These are phyloP conservation scores for Carapus acus DNA, from an alignment of 2,797 vertebrate species.

Conservation along the genomic window DNA sequence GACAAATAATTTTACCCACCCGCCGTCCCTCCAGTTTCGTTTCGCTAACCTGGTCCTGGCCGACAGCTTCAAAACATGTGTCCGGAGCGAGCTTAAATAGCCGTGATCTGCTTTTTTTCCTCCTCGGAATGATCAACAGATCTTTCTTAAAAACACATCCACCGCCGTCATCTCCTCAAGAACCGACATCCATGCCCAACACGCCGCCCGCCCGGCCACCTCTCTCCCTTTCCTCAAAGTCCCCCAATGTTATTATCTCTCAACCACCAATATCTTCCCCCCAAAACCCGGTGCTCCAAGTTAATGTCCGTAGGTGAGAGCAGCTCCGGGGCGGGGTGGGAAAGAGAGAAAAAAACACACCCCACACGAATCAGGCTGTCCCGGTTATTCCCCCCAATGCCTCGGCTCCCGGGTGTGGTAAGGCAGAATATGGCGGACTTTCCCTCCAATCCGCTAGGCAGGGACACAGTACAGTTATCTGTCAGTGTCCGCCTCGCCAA, in stretches of 20 bases:
- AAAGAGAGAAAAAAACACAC: no score
- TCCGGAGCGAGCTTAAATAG: constrained; percentile 30
- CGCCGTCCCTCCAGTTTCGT: constrained; percentile 31
- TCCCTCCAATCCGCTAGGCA: constrained; percentile 64
- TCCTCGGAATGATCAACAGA: constrained; percentile 68
- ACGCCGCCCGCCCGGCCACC: no score
- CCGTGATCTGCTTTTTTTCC: constrained; percentile 1
- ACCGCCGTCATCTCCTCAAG: constrained; percentile 48
- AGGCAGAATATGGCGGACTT: constrained; percentile 85
- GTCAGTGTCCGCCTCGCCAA: constrained; percentile 41
- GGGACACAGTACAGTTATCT: constrained; percentile 65
- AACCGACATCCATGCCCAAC: constrained; percentile 44
- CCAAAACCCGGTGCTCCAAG: no score
- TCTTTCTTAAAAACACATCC: constrained; percentile 58
- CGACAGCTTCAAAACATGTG: constrained; percentile 32
- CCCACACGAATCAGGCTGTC: no score
- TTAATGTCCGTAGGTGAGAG: constrained; percentile 26
- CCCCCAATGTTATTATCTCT: constrained; percentile 28
- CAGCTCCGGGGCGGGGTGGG: constrained; percentile 36
- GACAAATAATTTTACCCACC: constrained; percentile 33
- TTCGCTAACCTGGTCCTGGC: constrained; percentile 41
- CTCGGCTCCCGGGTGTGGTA: constrained; percentile 80
- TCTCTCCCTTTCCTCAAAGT: no score
- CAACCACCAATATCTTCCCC: constrained; percentile 1
- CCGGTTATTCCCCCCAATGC: constrained; percentile 58